Percentiles rank a stretch among this genome's conserved stretches.
Evolutionary conservation across 2,888 invertebrate genomes (phyloP).

Genomic region (Phengaris arion): DNA sequence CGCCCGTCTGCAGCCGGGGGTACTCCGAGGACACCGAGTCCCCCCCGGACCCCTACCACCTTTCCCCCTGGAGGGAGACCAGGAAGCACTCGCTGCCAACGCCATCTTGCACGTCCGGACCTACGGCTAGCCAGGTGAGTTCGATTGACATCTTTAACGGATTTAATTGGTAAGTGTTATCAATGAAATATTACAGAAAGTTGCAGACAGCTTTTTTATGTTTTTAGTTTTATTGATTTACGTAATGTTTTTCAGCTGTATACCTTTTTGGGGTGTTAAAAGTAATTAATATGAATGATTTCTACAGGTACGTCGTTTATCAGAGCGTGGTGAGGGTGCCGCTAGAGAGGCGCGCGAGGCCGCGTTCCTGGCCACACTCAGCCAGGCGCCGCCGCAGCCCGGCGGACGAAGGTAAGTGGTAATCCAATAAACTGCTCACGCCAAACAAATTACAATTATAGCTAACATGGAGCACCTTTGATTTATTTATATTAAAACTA

Average conservation of each 20-base stretch:
- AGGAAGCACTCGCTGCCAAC: constrained; percentile 91
- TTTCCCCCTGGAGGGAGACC: constrained; percentile 89
- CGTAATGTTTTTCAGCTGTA: too few species aligned
- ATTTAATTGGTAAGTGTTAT: not conserved
- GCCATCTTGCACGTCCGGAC: constrained; percentile 90
- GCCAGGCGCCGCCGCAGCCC: constrained; percentile 85
- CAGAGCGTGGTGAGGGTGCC: constrained; percentile 88
- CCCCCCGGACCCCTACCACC: constrained; percentile 88
- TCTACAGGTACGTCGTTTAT: constrained; percentile 85
- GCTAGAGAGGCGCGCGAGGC: constrained; percentile 89
- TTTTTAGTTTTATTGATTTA: too few species aligned
- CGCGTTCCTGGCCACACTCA: constrained; percentile 89
- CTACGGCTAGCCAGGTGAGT: constrained; percentile 91
- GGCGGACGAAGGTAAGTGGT: constrained; percentile 81
- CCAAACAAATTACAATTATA: not conserved
- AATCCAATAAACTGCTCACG: constrained; percentile 27
- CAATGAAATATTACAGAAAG: too few species aligned
- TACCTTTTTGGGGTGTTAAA: not conserved
- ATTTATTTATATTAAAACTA: not conserved
- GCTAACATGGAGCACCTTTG: not conserved
- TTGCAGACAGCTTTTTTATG: too few species aligned
- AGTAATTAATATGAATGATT: not conserved
- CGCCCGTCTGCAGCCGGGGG: constrained; percentile 78
- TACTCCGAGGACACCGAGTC: constrained; percentile 87
- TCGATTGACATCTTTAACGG: not conserved